These are phyloP conservation scores for Virgularia gustaviana DNA, from an alignment of 92 coral and sea anemone genomes.

Conservation along the genomic window DNA sequence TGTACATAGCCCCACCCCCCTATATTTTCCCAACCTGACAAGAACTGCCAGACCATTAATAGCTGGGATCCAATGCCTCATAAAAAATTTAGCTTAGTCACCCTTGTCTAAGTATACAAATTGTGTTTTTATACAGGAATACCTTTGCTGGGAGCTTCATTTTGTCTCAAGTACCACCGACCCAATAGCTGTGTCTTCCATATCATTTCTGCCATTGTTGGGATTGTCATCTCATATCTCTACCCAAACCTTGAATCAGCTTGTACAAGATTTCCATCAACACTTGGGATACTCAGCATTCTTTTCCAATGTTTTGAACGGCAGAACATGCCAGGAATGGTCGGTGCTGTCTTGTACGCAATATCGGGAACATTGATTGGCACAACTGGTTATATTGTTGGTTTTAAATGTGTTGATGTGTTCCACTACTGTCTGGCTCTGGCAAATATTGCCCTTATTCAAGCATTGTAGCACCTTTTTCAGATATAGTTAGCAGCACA, in stretches of 20 bases:
- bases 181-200: conserved; percentile 60
- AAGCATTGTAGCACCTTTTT: conserved; percentile 21
- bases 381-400: conserved; percentile 55
- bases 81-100: too few relatives aligned
- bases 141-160: conserved; percentile 83
- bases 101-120: neutral
- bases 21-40: too few relatives aligned
- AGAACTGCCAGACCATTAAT: too few relatives aligned
- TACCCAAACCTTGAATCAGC: conserved; percentile 56
- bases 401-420: conserved; percentile 58
- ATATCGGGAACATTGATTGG: conserved; percentile 70
- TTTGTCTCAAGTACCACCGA: conserved; percentile 64
- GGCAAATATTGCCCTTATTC: conserved; percentile 54
- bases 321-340: conserved; percentile 57
- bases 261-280: conserved; percentile 58
- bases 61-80: too few relatives aligned
- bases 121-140: conserved; percentile 51
- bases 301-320: conserved; percentile 58
- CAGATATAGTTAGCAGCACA: too few relatives aligned
- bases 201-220: conserved; percentile 65
- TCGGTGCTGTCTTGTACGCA: conserved; percentile 68
- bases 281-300: conserved; percentile 75
- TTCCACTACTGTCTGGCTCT: conserved; percentile 75
- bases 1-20: too few relatives aligned
- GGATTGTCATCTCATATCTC: conserved; percentile 51